Conservation (phyloP, 2,113 vertebrate genomes). For the Strix uralensis region DNA sequence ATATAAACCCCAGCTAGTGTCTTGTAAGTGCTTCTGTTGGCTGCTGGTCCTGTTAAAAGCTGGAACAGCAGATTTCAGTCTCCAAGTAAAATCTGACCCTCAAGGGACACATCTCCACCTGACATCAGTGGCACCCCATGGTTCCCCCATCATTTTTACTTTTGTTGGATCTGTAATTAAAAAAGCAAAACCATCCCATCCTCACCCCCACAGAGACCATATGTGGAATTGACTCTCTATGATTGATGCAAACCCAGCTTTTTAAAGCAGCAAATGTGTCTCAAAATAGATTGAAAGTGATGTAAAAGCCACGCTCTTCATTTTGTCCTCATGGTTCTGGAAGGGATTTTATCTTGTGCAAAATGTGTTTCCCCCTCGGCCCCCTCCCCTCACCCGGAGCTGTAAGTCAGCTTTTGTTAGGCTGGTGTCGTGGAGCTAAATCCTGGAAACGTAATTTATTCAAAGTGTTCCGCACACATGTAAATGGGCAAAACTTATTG, state of each 20-base stretch:
- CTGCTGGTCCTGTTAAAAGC: background rate
- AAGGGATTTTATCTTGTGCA: conserved; percentile 33
- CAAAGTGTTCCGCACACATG: conserved; percentile 42
- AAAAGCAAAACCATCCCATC: background rate
- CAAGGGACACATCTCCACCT: background rate
- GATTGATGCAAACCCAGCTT: background rate
- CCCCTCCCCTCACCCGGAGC: background rate
- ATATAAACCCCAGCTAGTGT: background rate
- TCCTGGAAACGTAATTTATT: conserved; percentile 62
- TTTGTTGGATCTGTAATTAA: background rate
- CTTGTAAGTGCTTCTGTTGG: background rate
- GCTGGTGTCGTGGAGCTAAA: background rate
- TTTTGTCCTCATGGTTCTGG: background rate
- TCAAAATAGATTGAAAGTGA: conserved; percentile 11
- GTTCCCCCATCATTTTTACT: background rate
- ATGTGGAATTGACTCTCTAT: background rate
- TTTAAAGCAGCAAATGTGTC: background rate
- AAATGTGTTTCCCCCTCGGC: background rate
- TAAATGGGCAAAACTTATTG: conserved; percentile 61
- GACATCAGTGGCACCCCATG: background rate
- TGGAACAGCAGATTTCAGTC: background rate
- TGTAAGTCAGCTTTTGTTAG: conserved; percentile 41
- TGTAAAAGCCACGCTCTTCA: background rate
- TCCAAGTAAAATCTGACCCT: background rate
- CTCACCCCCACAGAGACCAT: background rate